Conservation (phyloP, 2,797 vertebrate genomes). For the Rhinella marina region DNA sequence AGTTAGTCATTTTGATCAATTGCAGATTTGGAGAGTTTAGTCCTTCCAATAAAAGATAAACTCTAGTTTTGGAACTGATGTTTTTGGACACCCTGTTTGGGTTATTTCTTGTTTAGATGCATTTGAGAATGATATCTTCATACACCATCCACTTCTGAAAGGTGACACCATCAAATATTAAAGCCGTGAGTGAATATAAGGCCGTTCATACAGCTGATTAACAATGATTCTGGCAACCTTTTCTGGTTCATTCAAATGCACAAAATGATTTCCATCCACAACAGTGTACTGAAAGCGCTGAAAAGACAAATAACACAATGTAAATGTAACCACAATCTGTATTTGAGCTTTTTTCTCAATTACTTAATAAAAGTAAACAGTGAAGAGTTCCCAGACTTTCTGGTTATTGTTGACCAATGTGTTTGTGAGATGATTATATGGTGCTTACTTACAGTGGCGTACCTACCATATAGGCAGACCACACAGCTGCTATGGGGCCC, state of each 20-base stretch:
- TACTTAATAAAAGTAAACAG: too few relatives aligned
- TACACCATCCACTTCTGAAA: background rate
- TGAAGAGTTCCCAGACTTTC: too few relatives aligned
- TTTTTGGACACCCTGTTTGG: background rate
- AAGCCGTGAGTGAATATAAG: constrained; percentile 13
- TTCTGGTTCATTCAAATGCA: constrained; percentile 59
- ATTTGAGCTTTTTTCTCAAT: background rate
- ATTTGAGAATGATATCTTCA: background rate
- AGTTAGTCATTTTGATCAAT: background rate
- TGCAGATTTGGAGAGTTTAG: background rate
- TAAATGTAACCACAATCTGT: background rate
- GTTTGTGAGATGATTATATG: too few relatives aligned
- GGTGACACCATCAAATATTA: background rate
- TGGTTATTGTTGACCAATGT: too few relatives aligned
- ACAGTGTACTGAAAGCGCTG: constrained; percentile 37
- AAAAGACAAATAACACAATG: background rate
- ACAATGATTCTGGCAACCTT: constrained; percentile 28
- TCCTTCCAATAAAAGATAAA: background rate
- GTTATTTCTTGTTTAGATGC: background rate
- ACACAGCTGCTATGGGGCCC: too few relatives aligned
- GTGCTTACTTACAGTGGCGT: too few relatives aligned
- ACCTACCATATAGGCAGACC: too few relatives aligned
- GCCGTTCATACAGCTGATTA: background rate
- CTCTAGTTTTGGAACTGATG: background rate
- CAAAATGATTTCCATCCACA: constrained; percentile 56